Conservation (phyloP, 2,113 vertebrate species). For the Rhineura floridana region DNA sequence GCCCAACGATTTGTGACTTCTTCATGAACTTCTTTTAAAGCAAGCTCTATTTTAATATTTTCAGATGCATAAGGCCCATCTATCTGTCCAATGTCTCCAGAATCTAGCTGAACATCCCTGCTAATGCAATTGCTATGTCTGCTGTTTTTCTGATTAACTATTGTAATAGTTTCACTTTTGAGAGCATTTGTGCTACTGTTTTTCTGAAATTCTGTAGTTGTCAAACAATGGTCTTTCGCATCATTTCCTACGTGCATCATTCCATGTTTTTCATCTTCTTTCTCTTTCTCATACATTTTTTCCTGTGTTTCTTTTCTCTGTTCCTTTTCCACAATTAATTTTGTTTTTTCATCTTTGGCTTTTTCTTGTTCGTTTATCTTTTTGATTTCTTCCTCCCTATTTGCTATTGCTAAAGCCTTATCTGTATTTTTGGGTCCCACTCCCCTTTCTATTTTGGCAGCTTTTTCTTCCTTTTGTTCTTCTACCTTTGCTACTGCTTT, state of each 20-base stretch:
- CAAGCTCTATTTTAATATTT: slow-evolving; percentile 40
- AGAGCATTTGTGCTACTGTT: not conserved
- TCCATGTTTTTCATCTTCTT: slow-evolving; percentile 22
- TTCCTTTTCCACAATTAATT: not conserved
- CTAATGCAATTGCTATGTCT: not conserved
- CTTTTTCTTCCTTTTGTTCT: slow-evolving; percentile 6
- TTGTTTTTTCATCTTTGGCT: not conserved
- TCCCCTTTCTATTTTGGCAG: not conserved
- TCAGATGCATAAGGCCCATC: slow-evolving; percentile 15
- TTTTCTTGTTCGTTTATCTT: not conserved
- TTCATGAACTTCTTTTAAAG: slow-evolving; percentile 29
- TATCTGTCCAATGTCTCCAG: not conserved
- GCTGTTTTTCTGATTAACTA: slow-evolving; percentile 33
- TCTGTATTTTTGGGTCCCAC: not conserved
- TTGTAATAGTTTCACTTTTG: not conserved
- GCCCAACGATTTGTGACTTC: not conserved
- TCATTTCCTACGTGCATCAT: slow-evolving; percentile 12
- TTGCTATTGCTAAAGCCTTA: not conserved
- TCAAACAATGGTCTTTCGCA: slow-evolving; percentile 40
- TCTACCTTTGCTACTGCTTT: not conserved
- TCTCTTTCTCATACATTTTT: slow-evolving; percentile 16
- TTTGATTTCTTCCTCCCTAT: not conserved
- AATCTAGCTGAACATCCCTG: not conserved
- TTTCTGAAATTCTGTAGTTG: slow-evolving; percentile 31
- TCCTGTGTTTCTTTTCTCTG: not conserved